Evolutionary conservation across 2,113 vertebrate species (phyloP), one percentile per base, ranked within the genome.

Genomic region (Parus major): DNA sequence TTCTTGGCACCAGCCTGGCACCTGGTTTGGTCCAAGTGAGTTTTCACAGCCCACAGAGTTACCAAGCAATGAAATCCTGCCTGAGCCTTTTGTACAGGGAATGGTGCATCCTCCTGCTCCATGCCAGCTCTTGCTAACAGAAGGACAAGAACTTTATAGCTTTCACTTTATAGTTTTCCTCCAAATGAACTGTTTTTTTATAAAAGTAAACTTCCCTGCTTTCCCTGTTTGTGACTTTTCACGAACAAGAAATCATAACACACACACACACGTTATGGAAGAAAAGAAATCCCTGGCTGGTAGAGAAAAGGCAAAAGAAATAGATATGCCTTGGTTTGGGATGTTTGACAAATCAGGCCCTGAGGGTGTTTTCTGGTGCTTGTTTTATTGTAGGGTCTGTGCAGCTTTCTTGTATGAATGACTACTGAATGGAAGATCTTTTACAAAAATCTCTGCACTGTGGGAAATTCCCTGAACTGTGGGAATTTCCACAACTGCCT

Each of bases 241-340:
- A 59, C 50, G 44, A 95, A 57, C 8, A 70, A 50, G 68, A 72
- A 82, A 9, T 33, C 17, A 35, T n/a, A 77, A 25, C 24, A 47
- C 27, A 61, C 31, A 50, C 0, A 47, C 27, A 61, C 31, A 50
- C 0, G 0, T 39, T 56, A 36, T 0, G 0, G 69, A 49, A 93
- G 44, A 79, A 79, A 60, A 91, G 3, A 78, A 85, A 65, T 41
- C 41, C 65, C n/a, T 44, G 49, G 15, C 1, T 69, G 31, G 79
- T 33, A 76, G 11, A 93, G 49, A 65, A 91, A 86, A 76, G 35
- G 52, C 49, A 73, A 41, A 79, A 33, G 71, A 88, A 77, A 71
- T 4, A 47, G 59, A 73, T 89, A 73, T 20, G 36, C 18, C 36
- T 81, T 71, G 47, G 71, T 80, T 63, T 86, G 66, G 42, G 42